Conservation (phyloP, 2,797 vertebrate species). For the Moxostoma hubbsi region DNA sequence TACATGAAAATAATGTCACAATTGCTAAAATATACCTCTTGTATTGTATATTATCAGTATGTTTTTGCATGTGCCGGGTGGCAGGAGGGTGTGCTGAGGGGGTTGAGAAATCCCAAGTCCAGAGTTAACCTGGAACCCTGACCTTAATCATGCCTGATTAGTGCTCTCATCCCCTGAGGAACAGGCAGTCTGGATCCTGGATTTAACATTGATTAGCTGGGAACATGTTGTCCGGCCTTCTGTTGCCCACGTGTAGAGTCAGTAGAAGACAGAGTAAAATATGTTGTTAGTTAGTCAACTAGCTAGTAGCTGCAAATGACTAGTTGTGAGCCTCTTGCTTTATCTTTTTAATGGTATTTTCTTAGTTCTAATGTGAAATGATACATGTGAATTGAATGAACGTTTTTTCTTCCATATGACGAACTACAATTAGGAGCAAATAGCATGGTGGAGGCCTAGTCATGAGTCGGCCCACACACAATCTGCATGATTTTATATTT, state of each 20-base stretch:
- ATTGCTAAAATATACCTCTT: background rate
- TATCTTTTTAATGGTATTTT: background rate
- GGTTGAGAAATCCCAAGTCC: slow-evolving; percentile 36
- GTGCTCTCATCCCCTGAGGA: slow-evolving; percentile 62
- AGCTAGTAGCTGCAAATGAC: background rate
- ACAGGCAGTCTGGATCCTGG: slow-evolving; percentile 43
- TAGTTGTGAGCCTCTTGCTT: background rate
- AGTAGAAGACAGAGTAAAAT: background rate
- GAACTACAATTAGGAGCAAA: background rate
- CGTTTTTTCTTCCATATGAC: too few relatives aligned
- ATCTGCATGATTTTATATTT: too few relatives aligned
- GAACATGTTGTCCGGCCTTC: slow-evolving; percentile 39
- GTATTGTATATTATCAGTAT: background rate
- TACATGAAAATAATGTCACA: too few relatives aligned
- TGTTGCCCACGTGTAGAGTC: slow-evolving; percentile 3
- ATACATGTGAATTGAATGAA: background rate
- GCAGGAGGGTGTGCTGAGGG: slow-evolving; percentile 23
- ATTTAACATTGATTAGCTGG: slow-evolving; percentile 54
- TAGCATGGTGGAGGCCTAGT: background rate
- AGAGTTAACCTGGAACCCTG: slow-evolving; percentile 67
- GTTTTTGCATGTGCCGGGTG: background rate
- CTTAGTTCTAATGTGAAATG: background rate
- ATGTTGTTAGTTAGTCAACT: slow-evolving; percentile 1
- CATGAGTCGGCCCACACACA: too few relatives aligned
- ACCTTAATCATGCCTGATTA: slow-evolving; percentile 76